These are phyloP conservation scores for Steatocranus sp. DNA, from an alignment of 2,797 vertebrate genomes.

Conservation along the genomic window DNA sequence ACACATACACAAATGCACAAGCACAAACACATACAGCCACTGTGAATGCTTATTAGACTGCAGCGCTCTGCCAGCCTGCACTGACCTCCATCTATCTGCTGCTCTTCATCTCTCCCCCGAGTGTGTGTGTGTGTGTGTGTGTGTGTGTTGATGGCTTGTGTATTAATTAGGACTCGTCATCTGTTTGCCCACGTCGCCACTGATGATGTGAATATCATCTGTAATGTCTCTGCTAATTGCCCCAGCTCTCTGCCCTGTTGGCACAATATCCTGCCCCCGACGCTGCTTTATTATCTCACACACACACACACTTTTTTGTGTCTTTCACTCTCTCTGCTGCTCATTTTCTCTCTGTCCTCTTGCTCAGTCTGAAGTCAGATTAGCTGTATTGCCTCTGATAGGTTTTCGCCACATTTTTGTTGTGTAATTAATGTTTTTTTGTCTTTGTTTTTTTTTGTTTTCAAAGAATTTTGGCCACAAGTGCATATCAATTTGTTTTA, in stretches of 20 bases:
- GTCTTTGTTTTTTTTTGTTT: neutral
- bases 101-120: neutral
- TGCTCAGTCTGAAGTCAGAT: neutral
- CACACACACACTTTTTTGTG: neutral
- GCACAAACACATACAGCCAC: neutral
- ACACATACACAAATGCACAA: neutral
- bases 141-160: slow-evolving; percentile 30
- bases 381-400: too few relatives aligned
- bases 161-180: slow-evolving; percentile 63
- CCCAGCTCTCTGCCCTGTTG: slow-evolving; percentile 50
- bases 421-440: neutral
- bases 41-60: slow-evolving; percentile 30
- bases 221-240: slow-evolving; percentile 67
- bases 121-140: neutral
- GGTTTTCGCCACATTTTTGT: neutral
- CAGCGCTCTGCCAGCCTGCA: slow-evolving; percentile 16
- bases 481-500: neutral
- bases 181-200: slow-evolving; percentile 58
- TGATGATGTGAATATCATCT: slow-evolving; percentile 60
- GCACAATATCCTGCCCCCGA: slow-evolving; percentile 23
- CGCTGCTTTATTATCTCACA: slow-evolving; percentile 20
- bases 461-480: neutral
- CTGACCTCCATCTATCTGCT: slow-evolving; percentile 30
- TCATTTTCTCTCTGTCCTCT: neutral
- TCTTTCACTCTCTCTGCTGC: neutral